Evolutionary conservation across 92 coral and sea anemone species (phyloP), one percentile per base, ranked within the genome.

Genomic region (Phenganax marumi): DNA sequence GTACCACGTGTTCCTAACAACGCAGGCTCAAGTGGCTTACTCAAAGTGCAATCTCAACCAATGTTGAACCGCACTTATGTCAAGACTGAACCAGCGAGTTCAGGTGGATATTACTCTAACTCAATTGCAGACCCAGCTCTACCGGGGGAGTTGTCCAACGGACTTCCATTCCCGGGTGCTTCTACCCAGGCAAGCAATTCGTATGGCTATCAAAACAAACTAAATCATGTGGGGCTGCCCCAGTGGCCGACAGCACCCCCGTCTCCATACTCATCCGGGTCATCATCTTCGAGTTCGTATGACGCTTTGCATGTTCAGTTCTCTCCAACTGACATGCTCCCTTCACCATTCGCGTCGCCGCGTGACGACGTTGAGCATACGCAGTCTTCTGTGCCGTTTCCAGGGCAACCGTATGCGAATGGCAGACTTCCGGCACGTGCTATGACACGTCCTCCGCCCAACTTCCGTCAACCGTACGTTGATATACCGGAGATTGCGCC

Each of bases 301-400:
- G 83, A 78, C 50, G 73, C 72, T 0, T 53, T 78, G 8, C 72
- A 78, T 21, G 83, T 43, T 2, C 83, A 78, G 73, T 78, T 78
- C 60, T 78, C 83, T 0, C 83, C 83, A 23, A 78, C 83, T 8
- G 83, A 78, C 7, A 8, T 78, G 12, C 71, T 78, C 0, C 49
- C 83, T 14, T 78, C 83, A 50, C 83, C 83, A 12, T 78, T 78
- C 60, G 83, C 83, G 73, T 78, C 83, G 10, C 83, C 83, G 12
- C 73, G 83, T 24, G 60, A 63, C 63, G 73, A 78, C 71, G 33
- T 13, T 24, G 81, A 77, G 12, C 60, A 33, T 57, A 22, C 19
- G 12, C 43, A 43, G 43, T 18, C 17, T 8, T 25, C 11, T 14
- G 73, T 48, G 10, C 82, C 52, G 25, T 23, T 22, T 54, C 55